These are phyloP conservation scores for Fabriciana adippe DNA, from an alignment of 2,888 invertebrate genomes.

Conservation along the genomic window DNA sequence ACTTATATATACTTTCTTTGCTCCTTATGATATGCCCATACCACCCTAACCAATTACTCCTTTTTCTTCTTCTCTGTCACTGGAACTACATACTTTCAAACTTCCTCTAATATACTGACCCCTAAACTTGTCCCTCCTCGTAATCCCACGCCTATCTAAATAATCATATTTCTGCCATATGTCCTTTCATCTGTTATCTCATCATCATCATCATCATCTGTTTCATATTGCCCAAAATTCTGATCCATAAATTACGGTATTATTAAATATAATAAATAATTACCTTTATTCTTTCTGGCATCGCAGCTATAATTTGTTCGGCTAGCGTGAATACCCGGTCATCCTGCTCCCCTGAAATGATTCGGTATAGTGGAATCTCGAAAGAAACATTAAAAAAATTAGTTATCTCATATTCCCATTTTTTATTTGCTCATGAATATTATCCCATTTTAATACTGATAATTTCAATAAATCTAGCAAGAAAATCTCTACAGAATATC, in stretches of 20 bases:
- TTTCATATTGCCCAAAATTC: not conserved
- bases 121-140: too few species aligned
- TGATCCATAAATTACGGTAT: not conserved
- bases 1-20: too few species aligned
- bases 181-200: too few species aligned
- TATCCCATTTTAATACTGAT: slow-evolving; percentile 9
- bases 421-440: not conserved
- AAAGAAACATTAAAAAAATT: slow-evolving; percentile 15
- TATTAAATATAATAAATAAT: slow-evolving; percentile 31
- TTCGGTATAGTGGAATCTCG: slow-evolving; percentile 60
- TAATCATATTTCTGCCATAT: too few species aligned
- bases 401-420: not conserved
- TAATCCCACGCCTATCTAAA: too few species aligned
- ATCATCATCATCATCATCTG: too few species aligned
- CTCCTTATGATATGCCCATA: too few species aligned
- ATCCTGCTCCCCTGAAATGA: slow-evolving; percentile 93
- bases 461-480: not conserved
- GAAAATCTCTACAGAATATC: slow-evolving; percentile 17
- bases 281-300: slow-evolving; percentile 98
- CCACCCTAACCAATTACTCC: too few species aligned
- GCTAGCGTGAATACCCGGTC: slow-evolving; percentile 95
- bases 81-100: too few species aligned
- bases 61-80: too few species aligned
- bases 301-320: slow-evolving; percentile 98
- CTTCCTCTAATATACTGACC: too few species aligned